phyloP scores from a whole-genome alignment of 2,113 vertebrate genomes.

The Hippoglossus stenolepis region DNA sequence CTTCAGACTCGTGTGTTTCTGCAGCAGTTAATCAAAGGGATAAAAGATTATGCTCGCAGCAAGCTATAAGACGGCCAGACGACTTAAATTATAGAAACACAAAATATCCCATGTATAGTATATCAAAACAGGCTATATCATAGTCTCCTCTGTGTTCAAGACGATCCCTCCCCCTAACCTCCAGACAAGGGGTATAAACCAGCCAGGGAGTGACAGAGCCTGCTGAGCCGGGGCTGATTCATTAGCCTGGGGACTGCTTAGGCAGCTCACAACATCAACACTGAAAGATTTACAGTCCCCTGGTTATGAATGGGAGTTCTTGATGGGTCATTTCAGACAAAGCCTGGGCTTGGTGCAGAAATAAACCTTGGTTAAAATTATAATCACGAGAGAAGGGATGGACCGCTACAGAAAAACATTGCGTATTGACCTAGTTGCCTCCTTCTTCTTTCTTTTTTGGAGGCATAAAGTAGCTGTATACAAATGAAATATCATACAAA shows the following conservation, averaged over 20 bases:
- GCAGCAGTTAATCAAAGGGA: background rate
- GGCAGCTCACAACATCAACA: constrained; percentile 45
- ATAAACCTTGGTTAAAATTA: background rate
- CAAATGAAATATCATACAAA: background rate
- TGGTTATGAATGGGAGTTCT: background rate
- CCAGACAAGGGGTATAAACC: constrained; percentile 40
- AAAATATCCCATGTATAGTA: constrained; percentile 6
- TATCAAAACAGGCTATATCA: constrained; percentile 12
- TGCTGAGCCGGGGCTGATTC: constrained; percentile 58
- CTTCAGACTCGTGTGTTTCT: background rate
- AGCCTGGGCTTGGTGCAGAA: constrained; percentile 1
- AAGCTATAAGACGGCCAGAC: constrained; percentile 9
- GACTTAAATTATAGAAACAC: constrained; percentile 16
- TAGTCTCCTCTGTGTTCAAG: background rate
- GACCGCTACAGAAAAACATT: background rate
- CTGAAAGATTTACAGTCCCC: constrained; percentile 44
- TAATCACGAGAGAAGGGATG: background rate
- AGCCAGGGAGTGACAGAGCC: constrained; percentile 40
- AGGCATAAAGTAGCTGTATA: background rate
- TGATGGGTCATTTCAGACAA: constrained; percentile 27
- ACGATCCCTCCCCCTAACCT: constrained; percentile 19
- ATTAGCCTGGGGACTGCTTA: constrained; percentile 46
- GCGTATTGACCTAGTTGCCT: too few species aligned
- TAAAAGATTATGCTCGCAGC: background rate
- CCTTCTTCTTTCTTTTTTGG: background rate